phyloP scores from a whole-genome alignment of 2,113 vertebrate species.

The Megaceryle maxima region DNA sequence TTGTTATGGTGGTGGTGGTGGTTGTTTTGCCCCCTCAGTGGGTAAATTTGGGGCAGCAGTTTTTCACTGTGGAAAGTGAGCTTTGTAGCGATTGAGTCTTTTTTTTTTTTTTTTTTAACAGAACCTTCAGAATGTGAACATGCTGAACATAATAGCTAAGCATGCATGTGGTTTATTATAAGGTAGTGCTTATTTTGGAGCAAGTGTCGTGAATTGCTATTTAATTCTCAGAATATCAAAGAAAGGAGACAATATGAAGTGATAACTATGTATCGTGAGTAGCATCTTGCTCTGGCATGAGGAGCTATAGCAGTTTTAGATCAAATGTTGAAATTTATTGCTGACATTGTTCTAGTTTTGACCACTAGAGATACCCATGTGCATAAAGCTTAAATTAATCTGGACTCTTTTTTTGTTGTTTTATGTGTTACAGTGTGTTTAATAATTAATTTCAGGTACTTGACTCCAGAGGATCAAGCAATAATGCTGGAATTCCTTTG shows the following conservation, averaged over 20 bases:
- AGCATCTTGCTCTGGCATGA: neutral
- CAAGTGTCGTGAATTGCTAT: neutral
- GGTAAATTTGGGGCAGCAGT: rapidly evolving
- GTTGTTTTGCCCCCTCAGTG: neutral
- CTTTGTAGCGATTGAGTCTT: neutral
- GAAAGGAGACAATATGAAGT: neutral
- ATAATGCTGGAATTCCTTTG: neutral
- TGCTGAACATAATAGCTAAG: neutral
- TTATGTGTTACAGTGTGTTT: neutral
- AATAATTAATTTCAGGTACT: neutral
- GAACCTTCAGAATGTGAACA: neutral
- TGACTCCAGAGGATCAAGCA: neutral
- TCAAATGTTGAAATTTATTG: neutral
- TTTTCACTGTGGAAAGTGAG: neutral
- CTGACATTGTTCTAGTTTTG: neutral
- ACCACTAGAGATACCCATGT: neutral
- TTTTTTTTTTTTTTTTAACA: neutral
- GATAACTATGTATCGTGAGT: neutral
- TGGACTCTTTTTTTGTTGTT: neutral
- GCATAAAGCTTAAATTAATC: neutral
- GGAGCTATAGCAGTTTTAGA: neutral
- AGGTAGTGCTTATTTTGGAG: neutral
- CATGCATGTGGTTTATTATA: neutral
- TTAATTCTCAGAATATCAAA: neutral
- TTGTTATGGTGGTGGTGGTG: neutral